A percentile compares a stretch with the other conserved stretches of the same genome.
Evolutionary conservation across 2,888 invertebrate species (phyloP).

Genomic region (Leucozona laternaria): DNA sequence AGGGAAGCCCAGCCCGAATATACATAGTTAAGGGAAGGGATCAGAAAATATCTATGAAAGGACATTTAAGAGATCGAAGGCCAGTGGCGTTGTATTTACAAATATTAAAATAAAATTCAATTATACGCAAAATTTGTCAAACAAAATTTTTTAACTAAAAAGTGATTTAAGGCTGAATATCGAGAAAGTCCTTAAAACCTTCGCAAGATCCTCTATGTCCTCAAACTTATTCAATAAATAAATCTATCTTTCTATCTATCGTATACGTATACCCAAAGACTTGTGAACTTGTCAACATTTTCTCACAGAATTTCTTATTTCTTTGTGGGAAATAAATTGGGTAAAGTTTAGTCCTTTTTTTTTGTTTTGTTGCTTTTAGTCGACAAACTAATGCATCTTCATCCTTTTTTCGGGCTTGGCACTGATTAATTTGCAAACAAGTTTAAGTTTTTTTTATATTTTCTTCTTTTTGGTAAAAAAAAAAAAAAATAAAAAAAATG

Average conservation of each 20-base stretch:
- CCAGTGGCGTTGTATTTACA: background rate
- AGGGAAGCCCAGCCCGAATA: background rate
- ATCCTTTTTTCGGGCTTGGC: slow-evolving; percentile 36
- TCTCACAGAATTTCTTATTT: slow-evolving; percentile 4
- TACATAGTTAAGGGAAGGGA: background rate
- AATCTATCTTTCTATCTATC: background rate
- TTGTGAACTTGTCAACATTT: slow-evolving; percentile 11
- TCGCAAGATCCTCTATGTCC: background rate
- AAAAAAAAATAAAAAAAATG: background rate
- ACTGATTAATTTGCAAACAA: slow-evolving; percentile 68
- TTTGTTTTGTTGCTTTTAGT: background rate
- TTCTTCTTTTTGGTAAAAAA: background rate
- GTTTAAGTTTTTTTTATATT: slow-evolving; percentile 21
- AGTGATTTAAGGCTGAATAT: slow-evolving; percentile 9
- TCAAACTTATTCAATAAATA: background rate
- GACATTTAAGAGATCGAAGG: background rate
- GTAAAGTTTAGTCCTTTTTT: background rate
- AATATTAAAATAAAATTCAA: slow-evolving; percentile 6
- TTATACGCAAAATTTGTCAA: background rate
- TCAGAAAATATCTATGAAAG: background rate
- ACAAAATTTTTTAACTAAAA: background rate
- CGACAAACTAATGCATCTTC: slow-evolving; percentile 21
- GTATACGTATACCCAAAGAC: background rate
- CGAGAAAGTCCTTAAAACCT: background rate
- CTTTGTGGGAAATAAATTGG: slow-evolving; percentile 8